Base-by-base conservation (phyloP, 2,113 vertebrate species). In the Castor canadensis region DNA sequence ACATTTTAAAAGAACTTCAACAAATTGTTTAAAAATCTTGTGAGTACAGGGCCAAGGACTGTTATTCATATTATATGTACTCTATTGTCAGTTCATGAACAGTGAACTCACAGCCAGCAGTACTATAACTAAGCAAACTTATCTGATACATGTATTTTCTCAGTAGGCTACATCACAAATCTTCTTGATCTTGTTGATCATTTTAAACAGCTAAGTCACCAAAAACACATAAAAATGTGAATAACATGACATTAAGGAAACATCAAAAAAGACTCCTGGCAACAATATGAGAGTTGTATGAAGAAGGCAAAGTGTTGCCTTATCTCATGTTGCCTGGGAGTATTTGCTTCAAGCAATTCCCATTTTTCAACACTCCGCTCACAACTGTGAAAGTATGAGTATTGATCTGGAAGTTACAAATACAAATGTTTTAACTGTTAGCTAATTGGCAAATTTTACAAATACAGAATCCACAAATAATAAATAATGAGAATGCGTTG, bases 1-100 rank as follows among this genome's bases (percentile, higher is more conserved):
- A 69, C 30, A 40, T 60, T 88, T 94, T 95, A 87, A 28, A n/a
- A 60, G 28, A 96, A 88, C 56, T 84, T 81, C 87, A 62, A 84
- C 22, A 81, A n/a, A 38, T 47, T 93, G 10, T 32, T 56, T 58
- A 35, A 13, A 62, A 92, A 66, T 7, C 2, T 40, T 69, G 5
- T 71, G 47, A 79, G 6, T 35, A 52, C 6, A 54, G 58, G 38
- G 26, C 20, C 20, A 38, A 35, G 26, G 26, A 13, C 11, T 19
- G 3, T 16, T 26, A 30, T 28, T 67, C 28, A 71, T 80, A 26
- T 43, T 84, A 26, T 0, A 13, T 26, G 4, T 28, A 67, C 10
- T 64, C 9, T 47, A 7, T 43, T 77, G 38, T 10, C 7, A 8
- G 35, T 45, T n/a, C 56, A 66, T 38, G 72, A 69, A 15, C 6